Base-by-base conservation (phyloP, 2,113 vertebrate genomes). In the Tauraco erythrolophus region DNA sequence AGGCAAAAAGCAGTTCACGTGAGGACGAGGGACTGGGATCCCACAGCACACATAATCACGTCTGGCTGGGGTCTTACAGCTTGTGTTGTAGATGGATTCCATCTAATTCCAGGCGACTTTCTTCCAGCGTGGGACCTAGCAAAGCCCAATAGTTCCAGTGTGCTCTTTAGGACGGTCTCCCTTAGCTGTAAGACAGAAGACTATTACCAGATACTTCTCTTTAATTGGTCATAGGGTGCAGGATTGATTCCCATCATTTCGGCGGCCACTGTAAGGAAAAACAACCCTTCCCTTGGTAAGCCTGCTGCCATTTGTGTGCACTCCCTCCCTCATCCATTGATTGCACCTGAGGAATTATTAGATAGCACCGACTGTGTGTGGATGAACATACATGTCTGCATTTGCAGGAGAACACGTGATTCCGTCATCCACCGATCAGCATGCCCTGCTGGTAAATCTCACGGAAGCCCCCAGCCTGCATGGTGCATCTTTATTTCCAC, bases 391-490 rank as follows among this genome's bases (percentile, higher is more conserved):
- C 12, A 27, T 31, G 27, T 56, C 56, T 80, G 57, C 5, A 3
- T 74, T 60, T 51, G 18, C 28, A 37, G 13, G 56, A 5, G 30
- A 69, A 30, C 46, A 46, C 22, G 28, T 30, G 50, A 74, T 91
- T n/a, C 80, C 15, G 14, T 74, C 84, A 71, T 43, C 88, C 88
- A 37, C 53, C 14, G 21, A 70, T 95, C 37, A 92, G 18, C 18
- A 14, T 21, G 22, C 33, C 66, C 80, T 95, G 94, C 93, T 97
- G 92, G 85, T 56, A 91, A 88, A 88, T 85, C 51, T 96, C 90
- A 72, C 53, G 71, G 54, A n/a, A 64, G 56, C 35, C 18, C 1
- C 31, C 41, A 66, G 64, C 50, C 66, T 24, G 82, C 51, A 51
- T 1, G 6, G 60, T 0, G 11, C 71, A 88, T 85, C 69, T 75